Evolutionary conservation across 2,797 vertebrate genomes (phyloP), one percentile per base, ranked within the genome.

Genomic region (Pipistrellus nathusii): DNA sequence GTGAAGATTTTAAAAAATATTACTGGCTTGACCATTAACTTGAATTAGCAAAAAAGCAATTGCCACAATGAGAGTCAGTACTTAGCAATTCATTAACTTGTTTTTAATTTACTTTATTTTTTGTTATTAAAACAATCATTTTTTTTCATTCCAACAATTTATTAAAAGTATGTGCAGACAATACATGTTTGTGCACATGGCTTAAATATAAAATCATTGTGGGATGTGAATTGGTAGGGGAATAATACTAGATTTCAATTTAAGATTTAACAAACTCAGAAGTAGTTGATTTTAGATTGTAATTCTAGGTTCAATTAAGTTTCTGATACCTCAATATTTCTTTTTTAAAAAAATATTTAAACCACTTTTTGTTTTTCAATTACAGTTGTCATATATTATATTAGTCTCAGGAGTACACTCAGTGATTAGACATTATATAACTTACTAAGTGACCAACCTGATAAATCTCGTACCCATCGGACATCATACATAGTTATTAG

Each of bases 1-100:
- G 20, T 35, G 46, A 81, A 93, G 86, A 92, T 44, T 46, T 86
- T 91, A 88, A 10, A 85, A 78, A 94, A 55, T 41, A 13, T 38
- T 88, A 77, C 20, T 51, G n/a, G 38, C 32, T 92, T 53, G 59
- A 48, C n/a, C 59, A 18, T 78, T 75, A 85, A 69, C 41, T 57
- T 75, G 71, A 77, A 91, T 73, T 83, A 55, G 53, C 21, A 88
- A 93, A 90, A 72, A 80, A 84, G 44, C 30, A 46, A 30, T 23
- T 62, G 72, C n/a, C 41, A 66, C 15, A 13, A 41, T 66, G 51
- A 80, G 51, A 75, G 21, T 46, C 13, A 75, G 21, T 46, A 6
- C 15, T 62, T 35, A 41, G 48, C 3, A 66, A 46, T 84, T 71
- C 46, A 81, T 41, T 73, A 48, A 66, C 23, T 71, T 44, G 9